Percentiles rank a stretch among this genome's conserved stretches.
phyloP scores from a whole-genome alignment of 2,888 invertebrate species.

The Hololepta plana region DNA sequence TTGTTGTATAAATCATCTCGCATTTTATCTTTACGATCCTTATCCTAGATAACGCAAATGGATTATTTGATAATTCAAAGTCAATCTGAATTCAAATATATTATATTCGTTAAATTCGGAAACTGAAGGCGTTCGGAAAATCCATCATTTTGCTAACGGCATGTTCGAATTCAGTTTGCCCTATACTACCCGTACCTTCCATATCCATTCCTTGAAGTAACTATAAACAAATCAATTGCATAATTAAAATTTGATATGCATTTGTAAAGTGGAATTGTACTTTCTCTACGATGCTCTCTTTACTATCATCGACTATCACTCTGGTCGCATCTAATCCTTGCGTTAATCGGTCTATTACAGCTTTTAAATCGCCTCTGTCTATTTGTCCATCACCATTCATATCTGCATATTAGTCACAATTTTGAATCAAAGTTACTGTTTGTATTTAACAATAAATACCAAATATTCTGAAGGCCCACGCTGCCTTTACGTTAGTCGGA shows the following conservation, averaged over 20 bases:
- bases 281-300: conserved; percentile 33
- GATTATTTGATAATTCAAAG: no score
- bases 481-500: conserved; percentile 50
- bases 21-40: no score
- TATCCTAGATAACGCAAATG: no score
- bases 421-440: conserved; percentile 9
- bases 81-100: no score
- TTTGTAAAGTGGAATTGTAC: conserved; percentile 22
- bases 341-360: conserved; percentile 35
- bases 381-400: conserved; percentile 43
- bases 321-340: conserved; percentile 19
- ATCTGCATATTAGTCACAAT: conserved; percentile 22
- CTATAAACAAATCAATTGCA: conserved; percentile 25
- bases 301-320: conserved; percentile 27
- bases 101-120: conserved; percentile 27
- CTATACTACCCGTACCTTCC: conserved; percentile 36
- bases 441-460: no score
- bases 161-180: conserved; percentile 39
- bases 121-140: conserved; percentile 39
- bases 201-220: conserved; percentile 42
- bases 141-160: conserved; percentile 42
- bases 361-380: conserved; percentile 33
- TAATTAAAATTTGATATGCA: conserved; percentile 4
- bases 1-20: no score
- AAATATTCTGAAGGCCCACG: conserved; percentile 61